These are phyloP conservation scores for Strigamia crassipes DNA, from an alignment of 2,888 invertebrate species.

Conservation along the genomic window DNA sequence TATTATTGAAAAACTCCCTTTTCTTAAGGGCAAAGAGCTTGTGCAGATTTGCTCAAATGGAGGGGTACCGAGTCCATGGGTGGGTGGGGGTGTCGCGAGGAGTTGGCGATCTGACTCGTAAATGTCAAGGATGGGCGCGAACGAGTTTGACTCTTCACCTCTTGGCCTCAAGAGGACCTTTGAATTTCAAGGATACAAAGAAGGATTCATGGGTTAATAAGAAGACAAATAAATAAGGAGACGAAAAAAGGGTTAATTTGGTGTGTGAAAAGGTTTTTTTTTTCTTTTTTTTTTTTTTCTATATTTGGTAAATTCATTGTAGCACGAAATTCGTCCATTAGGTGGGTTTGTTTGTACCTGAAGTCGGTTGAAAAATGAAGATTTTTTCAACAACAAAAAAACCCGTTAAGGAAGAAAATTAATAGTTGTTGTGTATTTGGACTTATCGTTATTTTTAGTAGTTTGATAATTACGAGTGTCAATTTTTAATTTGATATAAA, in stretches of 20 bases:
- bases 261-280: too few species aligned
- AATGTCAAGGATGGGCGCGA: not conserved
- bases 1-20: not conserved
- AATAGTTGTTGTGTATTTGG: not conserved
- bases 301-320: not conserved
- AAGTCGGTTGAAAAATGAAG: not conserved
- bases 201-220: not conserved
- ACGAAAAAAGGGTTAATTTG: not conserved
- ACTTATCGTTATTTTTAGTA: not conserved
- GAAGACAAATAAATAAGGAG: not conserved
- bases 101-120: not conserved
- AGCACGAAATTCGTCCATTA: not conserved
- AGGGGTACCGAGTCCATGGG: not conserved
- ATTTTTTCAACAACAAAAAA: not conserved
- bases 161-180: not conserved
- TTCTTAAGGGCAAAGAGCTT: not conserved
- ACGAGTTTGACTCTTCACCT: not conserved
- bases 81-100: not conserved
- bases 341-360: not conserved
- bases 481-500: not conserved
- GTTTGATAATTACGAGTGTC: not conserved
- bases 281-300: not conserved
- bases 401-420: not conserved
- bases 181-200: not conserved
- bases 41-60: not conserved